phyloP scores from a whole-genome alignment of 2,797 vertebrate genomes.

The Cryptoblepharus egeriae region DNA sequence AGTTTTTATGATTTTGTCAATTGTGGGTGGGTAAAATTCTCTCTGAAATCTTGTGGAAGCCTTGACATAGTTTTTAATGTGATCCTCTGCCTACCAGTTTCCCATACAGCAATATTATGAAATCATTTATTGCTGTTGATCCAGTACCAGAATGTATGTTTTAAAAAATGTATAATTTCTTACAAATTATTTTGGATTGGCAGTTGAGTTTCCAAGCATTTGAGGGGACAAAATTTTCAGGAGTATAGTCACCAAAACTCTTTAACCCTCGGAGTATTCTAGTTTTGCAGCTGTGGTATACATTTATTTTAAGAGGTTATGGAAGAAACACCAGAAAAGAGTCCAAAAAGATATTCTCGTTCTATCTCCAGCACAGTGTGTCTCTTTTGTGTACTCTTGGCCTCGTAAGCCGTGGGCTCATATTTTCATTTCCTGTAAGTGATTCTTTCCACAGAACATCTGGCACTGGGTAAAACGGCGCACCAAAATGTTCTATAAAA shows the following conservation, averaged over 20 bases:
- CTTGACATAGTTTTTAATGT: background rate
- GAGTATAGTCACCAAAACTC: background rate
- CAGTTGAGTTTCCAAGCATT: background rate
- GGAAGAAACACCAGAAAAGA: background rate
- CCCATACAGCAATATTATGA: background rate
- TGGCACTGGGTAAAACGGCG: background rate
- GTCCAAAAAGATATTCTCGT: background rate
- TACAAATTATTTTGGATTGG: background rate
- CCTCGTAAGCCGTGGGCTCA: background rate
- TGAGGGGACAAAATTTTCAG: background rate
- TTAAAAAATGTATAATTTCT: background rate
- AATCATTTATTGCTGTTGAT: background rate
- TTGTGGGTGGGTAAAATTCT: background rate
- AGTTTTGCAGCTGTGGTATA: background rate
- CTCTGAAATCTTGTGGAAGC: background rate
- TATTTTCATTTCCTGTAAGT: background rate
- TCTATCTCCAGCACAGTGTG: background rate
- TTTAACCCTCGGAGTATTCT: background rate
- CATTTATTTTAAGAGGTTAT: background rate
- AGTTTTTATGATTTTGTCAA: background rate
- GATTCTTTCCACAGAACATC: background rate
- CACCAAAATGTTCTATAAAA: background rate
- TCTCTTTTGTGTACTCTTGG: background rate
- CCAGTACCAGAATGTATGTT: background rate
- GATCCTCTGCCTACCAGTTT: background rate